Evolutionary conservation across 2,113 vertebrate species (phyloP).

Genomic region (Microcebus griseorufus): DNA sequence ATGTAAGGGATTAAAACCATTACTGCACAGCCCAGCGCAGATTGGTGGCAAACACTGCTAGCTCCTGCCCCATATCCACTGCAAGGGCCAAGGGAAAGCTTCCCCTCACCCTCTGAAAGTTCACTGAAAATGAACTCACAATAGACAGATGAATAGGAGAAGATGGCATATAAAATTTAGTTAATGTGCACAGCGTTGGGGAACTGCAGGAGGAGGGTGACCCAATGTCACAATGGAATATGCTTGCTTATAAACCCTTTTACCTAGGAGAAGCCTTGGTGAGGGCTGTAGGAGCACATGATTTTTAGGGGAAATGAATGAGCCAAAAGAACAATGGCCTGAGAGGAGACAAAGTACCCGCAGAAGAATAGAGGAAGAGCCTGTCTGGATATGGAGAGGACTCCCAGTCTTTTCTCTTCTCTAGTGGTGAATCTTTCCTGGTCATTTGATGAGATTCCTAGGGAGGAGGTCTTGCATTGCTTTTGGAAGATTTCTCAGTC

Average conservation of each 20-base stretch:
- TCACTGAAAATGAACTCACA: not conserved
- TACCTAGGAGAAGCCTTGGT: not conserved
- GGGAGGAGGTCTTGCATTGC: not conserved
- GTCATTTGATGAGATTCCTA: not conserved
- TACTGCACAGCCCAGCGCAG: not conserved
- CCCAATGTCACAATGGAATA: not conserved
- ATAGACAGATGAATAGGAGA: not conserved
- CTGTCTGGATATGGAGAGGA: not conserved
- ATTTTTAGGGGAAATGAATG: not conserved
- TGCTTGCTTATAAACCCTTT: not conserved
- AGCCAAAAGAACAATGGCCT: not conserved
- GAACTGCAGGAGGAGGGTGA: not conserved
- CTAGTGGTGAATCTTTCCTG: not conserved
- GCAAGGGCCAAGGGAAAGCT: not conserved
- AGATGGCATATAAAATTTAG: not conserved
- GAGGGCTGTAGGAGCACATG: not conserved
- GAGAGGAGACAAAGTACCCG: not conserved
- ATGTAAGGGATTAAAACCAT: slow-evolving; percentile 38
- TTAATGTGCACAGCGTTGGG: not conserved
- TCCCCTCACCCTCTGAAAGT: not conserved
- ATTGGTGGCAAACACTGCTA: not conserved
- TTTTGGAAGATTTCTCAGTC: not conserved
- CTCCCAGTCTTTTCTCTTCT: not conserved
- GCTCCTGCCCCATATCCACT: not conserved
- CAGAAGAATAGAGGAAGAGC: not conserved